These are phyloP conservation scores for Drosophila helvetica DNA, from an alignment of 2,888 invertebrate species.

Conservation along the genomic window DNA sequence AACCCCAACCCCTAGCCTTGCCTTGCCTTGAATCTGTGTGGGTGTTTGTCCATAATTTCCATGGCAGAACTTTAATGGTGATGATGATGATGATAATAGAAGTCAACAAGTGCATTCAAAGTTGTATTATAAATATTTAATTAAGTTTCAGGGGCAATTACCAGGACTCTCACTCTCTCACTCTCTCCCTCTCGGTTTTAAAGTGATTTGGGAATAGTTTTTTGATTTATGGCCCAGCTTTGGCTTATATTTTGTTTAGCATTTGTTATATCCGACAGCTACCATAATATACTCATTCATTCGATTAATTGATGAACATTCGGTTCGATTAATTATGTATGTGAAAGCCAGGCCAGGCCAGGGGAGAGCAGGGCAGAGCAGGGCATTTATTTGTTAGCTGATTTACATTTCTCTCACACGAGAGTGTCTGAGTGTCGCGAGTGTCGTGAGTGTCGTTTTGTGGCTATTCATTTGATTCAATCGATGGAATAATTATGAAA, in stretches of 20 bases:
- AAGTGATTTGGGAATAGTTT: conserved; percentile 43
- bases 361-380: too few species aligned
- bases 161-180: too few species aligned
- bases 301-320: conserved; percentile 15
- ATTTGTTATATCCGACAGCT: conserved; percentile 52
- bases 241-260: conserved; percentile 48
- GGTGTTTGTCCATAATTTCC: conserved; percentile 11
- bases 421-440: too few species aligned
- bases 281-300: conserved; percentile 46
- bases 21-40: conserved; percentile 9
- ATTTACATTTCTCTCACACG: conserved; percentile 4
- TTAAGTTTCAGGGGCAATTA: background rate
- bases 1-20: too few species aligned
- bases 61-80: background rate
- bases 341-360: conserved; percentile 44
- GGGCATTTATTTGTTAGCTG: conserved; percentile 16
- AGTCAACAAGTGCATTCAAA: background rate
- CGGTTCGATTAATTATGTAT: conserved; percentile 51
- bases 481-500: conserved; percentile 20
- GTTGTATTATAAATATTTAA: background rate
- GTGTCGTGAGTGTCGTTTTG: conserved; percentile 8
- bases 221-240: conserved; percentile 59
- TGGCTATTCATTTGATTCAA: conserved; percentile 3
- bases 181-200: background rate
- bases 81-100: background rate